phyloP scores from a whole-genome alignment of 2,113 vertebrate genomes.

The Cichladusa arquata region DNA sequence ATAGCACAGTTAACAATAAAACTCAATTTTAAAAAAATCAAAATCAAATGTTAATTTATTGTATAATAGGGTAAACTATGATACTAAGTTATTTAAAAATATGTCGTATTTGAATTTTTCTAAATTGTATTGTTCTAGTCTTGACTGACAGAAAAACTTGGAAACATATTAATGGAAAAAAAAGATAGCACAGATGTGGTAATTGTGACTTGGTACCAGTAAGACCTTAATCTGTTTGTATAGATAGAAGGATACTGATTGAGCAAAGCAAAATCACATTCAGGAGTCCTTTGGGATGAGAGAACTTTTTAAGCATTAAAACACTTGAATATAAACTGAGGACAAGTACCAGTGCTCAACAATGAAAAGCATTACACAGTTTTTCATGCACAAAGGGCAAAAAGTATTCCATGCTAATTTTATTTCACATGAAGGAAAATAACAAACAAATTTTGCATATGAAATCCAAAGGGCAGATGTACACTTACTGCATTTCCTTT shows the following conservation, averaged over 20 bases:
- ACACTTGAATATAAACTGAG: not conserved
- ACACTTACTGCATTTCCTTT: not conserved
- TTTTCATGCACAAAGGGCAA: not conserved
- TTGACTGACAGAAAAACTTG: conserved; percentile 26
- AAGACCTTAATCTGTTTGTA: conserved; percentile 1
- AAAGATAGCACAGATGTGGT: conserved; percentile 5
- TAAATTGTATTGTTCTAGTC: conserved; percentile 32
- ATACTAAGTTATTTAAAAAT: not conserved
- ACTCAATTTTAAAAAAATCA: rapidly evolving
- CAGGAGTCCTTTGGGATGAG: not conserved
- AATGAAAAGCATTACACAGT: not conserved
- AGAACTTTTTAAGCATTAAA: not conserved
- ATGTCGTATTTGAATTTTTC: not conserved
- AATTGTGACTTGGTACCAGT: conserved; percentile 44
- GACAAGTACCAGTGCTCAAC: not conserved
- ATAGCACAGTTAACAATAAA: not conserved
- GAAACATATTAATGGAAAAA: conserved; percentile 40
- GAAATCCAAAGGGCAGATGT: not conserved
- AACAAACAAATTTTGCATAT: not conserved
- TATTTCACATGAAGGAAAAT: not conserved
- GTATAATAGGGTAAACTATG: not conserved
- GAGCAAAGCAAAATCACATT: not conserved
- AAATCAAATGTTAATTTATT: not conserved
- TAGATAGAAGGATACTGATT: not conserved
- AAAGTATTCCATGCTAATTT: not conserved